Evolutionary conservation across 1,140 invertebrate genomes (phyloP).

Genomic region (Caenorhabditis elegans): WBcel235 BX284603.4:7522001-7522500

Average conservation of each 20-base stretch:
- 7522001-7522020: slow-evolving; percentile 9
- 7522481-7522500: background rate
- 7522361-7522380: slow-evolving; percentile 17
- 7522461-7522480: slow-evolving; percentile 37
- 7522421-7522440: slow-evolving; percentile 32
- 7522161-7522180: slow-evolving; percentile 9
- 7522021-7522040: slow-evolving; percentile 29
- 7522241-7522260: slow-evolving; percentile 22
- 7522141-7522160: slow-evolving; percentile 28
- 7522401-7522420: slow-evolving; percentile 36
- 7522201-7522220: background rate
- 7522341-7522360: slow-evolving; percentile 22
- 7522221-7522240: background rate
- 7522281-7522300: slow-evolving; percentile 6
- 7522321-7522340: no score
- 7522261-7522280: slow-evolving; percentile 12
- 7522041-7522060: slow-evolving; percentile 39
- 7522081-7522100: background rate
- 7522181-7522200: background rate
- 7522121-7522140: slow-evolving; percentile 4
- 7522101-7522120: slow-evolving; percentile 13
- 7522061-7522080: slow-evolving; percentile 11
- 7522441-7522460: slow-evolving; percentile 38
- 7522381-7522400: slow-evolving; percentile 36
- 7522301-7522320: background rate